A percentile compares a stretch with the other conserved stretches of the same genome.
phyloP scores from a whole-genome alignment of 2,797 vertebrate genomes.

The Synanceia verrucosa region DNA sequence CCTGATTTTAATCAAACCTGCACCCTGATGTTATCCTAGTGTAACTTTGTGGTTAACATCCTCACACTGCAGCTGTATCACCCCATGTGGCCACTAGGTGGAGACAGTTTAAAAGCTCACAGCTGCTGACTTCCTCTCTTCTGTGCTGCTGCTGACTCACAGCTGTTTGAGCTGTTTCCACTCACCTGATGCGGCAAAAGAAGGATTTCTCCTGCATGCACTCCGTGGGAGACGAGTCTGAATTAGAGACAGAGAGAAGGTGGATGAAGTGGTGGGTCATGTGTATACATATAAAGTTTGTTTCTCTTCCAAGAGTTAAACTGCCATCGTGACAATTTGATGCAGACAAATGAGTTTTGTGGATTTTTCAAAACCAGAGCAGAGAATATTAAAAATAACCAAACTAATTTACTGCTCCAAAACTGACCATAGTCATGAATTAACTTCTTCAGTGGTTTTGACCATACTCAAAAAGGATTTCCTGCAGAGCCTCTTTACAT shows the following conservation, averaged over 20 bases:
- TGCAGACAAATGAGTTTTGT: neutral
- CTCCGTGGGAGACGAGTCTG: conserved; percentile 85
- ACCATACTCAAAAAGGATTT: neutral
- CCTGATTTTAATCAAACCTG: neutral
- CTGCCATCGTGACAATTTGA: no score
- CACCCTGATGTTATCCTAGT: neutral
- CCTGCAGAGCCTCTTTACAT: neutral
- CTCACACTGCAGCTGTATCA: neutral
- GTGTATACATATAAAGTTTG: neutral
- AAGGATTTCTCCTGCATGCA: conserved; percentile 98
- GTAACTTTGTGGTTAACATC: no score
- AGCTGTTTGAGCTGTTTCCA: conserved; percentile 29
- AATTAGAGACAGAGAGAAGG: conserved; percentile 31
- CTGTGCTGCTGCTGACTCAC: conserved; percentile 41
- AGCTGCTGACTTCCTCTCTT: conserved; percentile 38
- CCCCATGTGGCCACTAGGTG: conserved; percentile 33
- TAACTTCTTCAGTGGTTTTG: neutral
- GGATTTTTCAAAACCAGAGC: neutral
- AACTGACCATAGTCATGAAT: neutral
- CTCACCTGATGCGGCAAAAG: conserved; percentile 95
- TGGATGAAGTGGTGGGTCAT: conserved; percentile 44
- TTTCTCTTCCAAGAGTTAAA: no score
- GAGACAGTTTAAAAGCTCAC: conserved; percentile 8
- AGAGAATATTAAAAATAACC: neutral
- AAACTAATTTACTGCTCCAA: neutral